Evolutionary conservation across 2,888 invertebrate genomes (phyloP), one percentile per base, ranked within the genome.

Genomic region (Sthenelais limicola): DNA sequence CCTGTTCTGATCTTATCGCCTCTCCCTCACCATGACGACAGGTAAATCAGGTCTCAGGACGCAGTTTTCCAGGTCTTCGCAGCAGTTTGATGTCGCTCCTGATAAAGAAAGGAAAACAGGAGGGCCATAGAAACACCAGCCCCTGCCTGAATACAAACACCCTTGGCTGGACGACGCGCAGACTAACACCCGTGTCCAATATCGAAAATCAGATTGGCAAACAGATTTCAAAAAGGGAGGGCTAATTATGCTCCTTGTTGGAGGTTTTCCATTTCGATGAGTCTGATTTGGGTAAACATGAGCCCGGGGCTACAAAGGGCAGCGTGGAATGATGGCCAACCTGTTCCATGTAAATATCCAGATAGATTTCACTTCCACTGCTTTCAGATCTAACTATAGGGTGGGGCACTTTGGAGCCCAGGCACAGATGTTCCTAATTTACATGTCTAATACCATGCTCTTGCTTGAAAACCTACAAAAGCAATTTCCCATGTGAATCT

Each of bases 231-330:
- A 32, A 24, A 56, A 56, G 33, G 32, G 30, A 21, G 21, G n/a
- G 18, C 56, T 56, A 56, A 56, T 56, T 56, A 56, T 56, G 33
- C 21, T 32, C 56, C 56, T 32, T 24, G 12, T 32, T 4, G 15
- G 18, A 56, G 28, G 56, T n/a, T 32, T 56, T 56, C 56, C 56
- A 21, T 28, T 24, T 56, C 32, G 32, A 12, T 32, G 56, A 21
- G 30, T 56, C 32, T 56, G 56, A 56, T 56, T 56, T 56, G 30
- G 56, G 56, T 33, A 56, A 56, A 56, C 56, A 56, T 56, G 30
- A 32, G 43, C 43, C 43, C 15, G 43, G 43, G 43, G 43, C 52
- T 18, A 43, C 43, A 43, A 43, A 43, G 18, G 43, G 18, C 9
- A 43, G 12, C 43, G 18, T 9, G 12, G 43, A 18, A 43, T n/a